These are phyloP conservation scores for Megaceryle maxima DNA, from an alignment of 2,113 vertebrate species.

Conservation along the genomic window DNA sequence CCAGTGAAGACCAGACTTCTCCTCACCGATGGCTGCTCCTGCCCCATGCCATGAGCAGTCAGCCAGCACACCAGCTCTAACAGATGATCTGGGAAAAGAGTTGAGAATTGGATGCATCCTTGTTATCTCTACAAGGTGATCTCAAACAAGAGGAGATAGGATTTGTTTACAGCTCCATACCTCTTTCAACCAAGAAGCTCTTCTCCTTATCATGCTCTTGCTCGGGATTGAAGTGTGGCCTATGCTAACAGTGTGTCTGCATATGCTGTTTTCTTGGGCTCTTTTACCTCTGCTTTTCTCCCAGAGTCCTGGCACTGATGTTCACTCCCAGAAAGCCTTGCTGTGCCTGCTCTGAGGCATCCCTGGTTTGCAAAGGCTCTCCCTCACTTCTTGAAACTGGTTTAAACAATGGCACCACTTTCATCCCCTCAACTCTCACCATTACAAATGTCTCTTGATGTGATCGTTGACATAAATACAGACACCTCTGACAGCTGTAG, in stretches of 20 bases:
- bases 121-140: background rate
- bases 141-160: background rate
- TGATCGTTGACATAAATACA: background rate
- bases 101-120: background rate
- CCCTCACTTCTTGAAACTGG: background rate
- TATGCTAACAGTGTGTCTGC: background rate
- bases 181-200: background rate
- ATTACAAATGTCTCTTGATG: background rate
- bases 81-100: background rate
- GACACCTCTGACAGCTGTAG: background rate
- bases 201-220: background rate
- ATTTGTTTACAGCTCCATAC: background rate
- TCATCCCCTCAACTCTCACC: background rate
- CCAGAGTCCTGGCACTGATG: background rate
- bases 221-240: background rate
- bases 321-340: background rate
- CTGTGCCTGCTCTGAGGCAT: background rate
- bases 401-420: background rate
- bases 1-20: background rate
- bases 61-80: background rate
- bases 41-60: rapidly evolving
- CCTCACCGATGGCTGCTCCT: background rate
- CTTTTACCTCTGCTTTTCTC: background rate
- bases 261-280: background rate
- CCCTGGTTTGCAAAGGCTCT: background rate